phyloP scores from a whole-genome alignment of 2,797 vertebrate species.

The Acanthis flammea region DNA sequence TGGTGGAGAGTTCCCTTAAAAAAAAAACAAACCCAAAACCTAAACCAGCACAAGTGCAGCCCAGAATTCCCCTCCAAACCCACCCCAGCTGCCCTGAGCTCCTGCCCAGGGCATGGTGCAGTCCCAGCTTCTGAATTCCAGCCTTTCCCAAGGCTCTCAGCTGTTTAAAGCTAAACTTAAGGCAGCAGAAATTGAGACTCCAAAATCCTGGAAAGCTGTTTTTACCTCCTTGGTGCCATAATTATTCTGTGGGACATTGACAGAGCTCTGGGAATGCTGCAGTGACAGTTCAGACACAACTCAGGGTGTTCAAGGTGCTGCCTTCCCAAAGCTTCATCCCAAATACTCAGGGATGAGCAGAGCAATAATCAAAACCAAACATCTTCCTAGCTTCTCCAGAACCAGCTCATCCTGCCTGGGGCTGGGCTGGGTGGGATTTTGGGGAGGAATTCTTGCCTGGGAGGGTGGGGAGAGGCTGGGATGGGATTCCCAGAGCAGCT shows the following conservation, averaged over 20 bases:
- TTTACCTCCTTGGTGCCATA: background rate
- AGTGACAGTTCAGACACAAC: background rate
- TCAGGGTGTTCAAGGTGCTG: background rate
- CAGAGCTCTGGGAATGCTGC: background rate
- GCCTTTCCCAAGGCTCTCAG: background rate
- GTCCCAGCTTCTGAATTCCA: background rate
- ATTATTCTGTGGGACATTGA: fast-evolving
- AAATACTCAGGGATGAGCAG: background rate
- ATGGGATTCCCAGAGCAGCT: background rate
- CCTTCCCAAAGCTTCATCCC: background rate
- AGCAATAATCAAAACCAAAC: background rate
- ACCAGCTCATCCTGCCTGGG: fast-evolving
- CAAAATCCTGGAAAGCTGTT: background rate
- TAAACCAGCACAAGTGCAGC: background rate
- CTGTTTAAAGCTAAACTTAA: background rate
- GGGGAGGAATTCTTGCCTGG: background rate
- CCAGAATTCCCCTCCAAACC: background rate
- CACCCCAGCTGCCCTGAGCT: background rate
- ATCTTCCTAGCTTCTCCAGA: background rate
- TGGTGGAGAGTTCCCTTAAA: background rate
- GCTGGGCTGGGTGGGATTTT: fast-evolving
- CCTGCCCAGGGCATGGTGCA: fast-evolving
- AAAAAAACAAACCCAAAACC: background rate
- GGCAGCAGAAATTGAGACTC: background rate
- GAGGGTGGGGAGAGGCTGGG: background rate